A percentile compares a stretch with the other conserved stretches of the same genome.
Conservation (phyloP, 1,140 invertebrate genomes). For the Cydia amplana region DNA sequence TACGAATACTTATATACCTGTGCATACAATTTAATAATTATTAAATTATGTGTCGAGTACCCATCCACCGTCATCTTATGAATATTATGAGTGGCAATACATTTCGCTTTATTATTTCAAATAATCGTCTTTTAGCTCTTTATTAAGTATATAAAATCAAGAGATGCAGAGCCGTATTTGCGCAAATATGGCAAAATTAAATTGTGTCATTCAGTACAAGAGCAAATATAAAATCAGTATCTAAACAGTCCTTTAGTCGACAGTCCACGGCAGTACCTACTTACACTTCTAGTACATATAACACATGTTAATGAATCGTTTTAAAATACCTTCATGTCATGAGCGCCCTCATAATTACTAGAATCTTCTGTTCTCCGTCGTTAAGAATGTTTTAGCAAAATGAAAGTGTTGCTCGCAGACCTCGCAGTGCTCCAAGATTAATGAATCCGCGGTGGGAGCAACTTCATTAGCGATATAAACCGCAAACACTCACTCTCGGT, state of each 20-base stretch:
- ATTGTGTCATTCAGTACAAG: too few species aligned
- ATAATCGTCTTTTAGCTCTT: too few species aligned
- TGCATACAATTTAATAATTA: too few species aligned
- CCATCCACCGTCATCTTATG: too few species aligned
- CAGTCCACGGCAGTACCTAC: neutral
- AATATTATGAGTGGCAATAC: too few species aligned
- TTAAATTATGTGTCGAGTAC: too few species aligned
- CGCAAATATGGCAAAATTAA: too few species aligned
- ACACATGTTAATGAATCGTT: constrained; percentile 3
- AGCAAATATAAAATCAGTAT: too few species aligned
- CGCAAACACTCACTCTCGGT: constrained; percentile 38
- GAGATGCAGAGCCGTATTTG: too few species aligned
- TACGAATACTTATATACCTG: too few species aligned
- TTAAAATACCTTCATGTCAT: constrained; percentile 9
- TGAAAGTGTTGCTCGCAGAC: constrained; percentile 29
- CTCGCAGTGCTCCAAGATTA: constrained; percentile 43
- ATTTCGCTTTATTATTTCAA: too few species aligned
- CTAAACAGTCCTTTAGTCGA: neutral
- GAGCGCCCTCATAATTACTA: constrained; percentile 28
- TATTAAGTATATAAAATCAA: too few species aligned
- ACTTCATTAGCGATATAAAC: constrained; percentile 45
- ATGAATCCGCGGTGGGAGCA: constrained; percentile 43
- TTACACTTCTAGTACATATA: neutral
- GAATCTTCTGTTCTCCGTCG: constrained; percentile 25
- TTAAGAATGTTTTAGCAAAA: constrained; percentile 31